Conservation (phyloP, 2,888 invertebrate species). For the Mesoligia furuncula region DNA sequence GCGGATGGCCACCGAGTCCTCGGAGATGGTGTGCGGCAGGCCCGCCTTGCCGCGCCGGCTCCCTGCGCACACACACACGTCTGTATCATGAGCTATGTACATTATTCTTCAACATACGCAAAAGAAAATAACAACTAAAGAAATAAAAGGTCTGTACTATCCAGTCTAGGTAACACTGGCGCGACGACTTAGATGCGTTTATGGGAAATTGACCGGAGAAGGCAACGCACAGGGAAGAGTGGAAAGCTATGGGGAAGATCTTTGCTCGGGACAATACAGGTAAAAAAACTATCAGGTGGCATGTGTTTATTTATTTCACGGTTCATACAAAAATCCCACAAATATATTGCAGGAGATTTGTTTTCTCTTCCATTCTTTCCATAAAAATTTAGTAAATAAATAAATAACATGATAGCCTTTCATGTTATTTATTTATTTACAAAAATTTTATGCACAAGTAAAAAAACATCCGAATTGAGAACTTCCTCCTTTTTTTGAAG, state of each 20-base stretch:
- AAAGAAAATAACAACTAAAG: background rate
- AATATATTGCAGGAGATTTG: background rate
- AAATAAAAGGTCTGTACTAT: background rate
- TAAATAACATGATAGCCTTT: no score
- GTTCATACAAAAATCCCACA: background rate
- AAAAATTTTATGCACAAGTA: no score
- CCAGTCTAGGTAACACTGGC: background rate
- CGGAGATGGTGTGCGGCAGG: conserved; percentile 83
- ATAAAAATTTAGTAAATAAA: no score
- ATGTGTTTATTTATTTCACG: background rate
- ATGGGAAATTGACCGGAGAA: background rate
- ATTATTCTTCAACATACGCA: background rate
- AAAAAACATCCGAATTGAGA: no score
- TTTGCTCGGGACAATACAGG: background rate
- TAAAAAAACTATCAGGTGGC: background rate
- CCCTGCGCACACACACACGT: conserved; percentile 62
- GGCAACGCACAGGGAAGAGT: background rate
- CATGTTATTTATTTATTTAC: background rate
- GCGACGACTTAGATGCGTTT: background rate
- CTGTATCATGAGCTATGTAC: background rate
- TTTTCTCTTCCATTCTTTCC: background rate
- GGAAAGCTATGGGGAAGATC: background rate
- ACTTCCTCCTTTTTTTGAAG: no score
- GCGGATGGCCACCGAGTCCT: conserved; percentile 79
- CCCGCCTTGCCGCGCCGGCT: conserved; percentile 78